These are phyloP conservation scores for Muricea muricata DNA, from an alignment of 92 coral and sea anemone genomes.

Conservation along the genomic window DNA sequence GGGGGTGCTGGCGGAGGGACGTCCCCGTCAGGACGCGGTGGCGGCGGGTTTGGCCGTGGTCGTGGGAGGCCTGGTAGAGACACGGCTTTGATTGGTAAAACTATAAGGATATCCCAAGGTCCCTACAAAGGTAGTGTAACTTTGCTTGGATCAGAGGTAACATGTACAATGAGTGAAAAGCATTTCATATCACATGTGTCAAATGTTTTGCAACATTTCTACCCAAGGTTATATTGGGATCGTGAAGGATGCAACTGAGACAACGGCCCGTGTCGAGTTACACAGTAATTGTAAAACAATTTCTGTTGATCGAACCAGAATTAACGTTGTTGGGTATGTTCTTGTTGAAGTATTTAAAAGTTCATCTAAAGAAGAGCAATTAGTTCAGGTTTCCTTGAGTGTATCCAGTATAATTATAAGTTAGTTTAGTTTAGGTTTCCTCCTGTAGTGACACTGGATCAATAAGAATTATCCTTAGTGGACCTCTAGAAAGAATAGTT, in stretches of 20 bases:
- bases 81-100: conserved; percentile 80
- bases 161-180: too few species aligned
- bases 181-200: too few species aligned
- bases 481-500: background rate
- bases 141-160: too few species aligned
- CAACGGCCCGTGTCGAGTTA: conserved; percentile 96
- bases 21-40: conserved; percentile 67
- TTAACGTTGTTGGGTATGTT: conserved; percentile 80
- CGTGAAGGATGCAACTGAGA: conserved; percentile 99
- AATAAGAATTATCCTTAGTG: background rate
- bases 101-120: conserved; percentile 94
- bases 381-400: background rate
- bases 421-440: background rate
- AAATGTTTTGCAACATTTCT: too few species aligned
- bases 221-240: conserved; percentile 92
- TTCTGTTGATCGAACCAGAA: conserved; percentile 91
- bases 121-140: conserved; percentile 99
- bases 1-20: background rate
- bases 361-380: background rate
- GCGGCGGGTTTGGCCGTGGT: conserved; percentile 89
- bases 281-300: conserved; percentile 97
- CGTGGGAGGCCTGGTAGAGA: conserved; percentile 92
- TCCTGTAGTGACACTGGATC: background rate
- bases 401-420: background rate
- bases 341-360: background rate